Evolutionary conservation across 2,797 vertebrate genomes (phyloP).

Genomic region (Clamator glandarius): DNA sequence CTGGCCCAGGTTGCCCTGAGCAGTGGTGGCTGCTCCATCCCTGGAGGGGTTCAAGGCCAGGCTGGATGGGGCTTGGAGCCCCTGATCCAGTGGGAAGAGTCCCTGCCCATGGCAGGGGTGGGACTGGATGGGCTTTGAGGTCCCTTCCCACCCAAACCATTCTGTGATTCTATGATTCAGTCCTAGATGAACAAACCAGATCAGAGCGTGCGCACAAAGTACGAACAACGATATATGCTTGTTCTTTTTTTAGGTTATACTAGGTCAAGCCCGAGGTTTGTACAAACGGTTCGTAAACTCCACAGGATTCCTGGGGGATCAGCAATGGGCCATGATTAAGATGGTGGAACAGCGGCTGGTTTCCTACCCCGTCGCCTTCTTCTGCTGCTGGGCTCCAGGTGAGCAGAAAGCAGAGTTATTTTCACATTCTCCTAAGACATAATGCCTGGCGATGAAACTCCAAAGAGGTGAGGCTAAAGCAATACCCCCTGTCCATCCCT

Average conservation of each 20-base stretch:
- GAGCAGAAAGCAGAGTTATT: background rate
- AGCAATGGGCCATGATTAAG: constrained; percentile 84
- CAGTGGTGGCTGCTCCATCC: too few species aligned
- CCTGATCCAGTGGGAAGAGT: too few species aligned
- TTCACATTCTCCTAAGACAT: background rate
- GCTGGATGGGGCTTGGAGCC: too few species aligned
- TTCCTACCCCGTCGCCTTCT: constrained; percentile 84
- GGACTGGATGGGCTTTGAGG: too few species aligned
- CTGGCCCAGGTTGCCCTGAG: too few species aligned
- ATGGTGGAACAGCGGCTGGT: constrained; percentile 82
- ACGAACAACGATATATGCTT: background rate
- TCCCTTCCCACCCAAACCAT: too few species aligned
- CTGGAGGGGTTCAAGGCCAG: too few species aligned
- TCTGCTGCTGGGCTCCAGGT: constrained; percentile 93
- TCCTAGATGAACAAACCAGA: background rate
- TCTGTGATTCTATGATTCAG: too few species aligned
- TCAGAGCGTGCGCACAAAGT: background rate
- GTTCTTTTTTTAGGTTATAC: constrained; percentile 77
- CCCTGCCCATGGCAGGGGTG: too few species aligned
- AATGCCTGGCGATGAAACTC: background rate
- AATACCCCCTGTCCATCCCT: background rate
- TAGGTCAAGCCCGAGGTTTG: constrained; percentile 78
- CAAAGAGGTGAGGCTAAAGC: background rate
- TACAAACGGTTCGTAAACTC: constrained; percentile 85
- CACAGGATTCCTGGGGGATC: constrained; percentile 83